A percentile compares a stretch with the other conserved stretches of the same genome.
Evolutionary conservation across 2,888 invertebrate species (phyloP).

Genomic region (Tricholauxania praeusta): DNA sequence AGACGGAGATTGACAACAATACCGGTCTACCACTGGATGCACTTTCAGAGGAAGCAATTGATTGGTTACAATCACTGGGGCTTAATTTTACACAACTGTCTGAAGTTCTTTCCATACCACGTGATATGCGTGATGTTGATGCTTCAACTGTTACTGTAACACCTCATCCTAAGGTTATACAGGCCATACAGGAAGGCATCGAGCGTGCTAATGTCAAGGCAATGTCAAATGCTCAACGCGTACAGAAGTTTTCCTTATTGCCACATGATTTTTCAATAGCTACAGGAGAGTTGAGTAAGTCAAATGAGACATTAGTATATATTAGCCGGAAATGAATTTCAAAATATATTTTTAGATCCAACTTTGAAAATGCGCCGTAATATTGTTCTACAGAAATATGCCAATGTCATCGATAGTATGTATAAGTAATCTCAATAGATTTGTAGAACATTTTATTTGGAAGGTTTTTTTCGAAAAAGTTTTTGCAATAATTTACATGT

Average conservation of each 20-base stretch:
- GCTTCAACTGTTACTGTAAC: conserved; percentile 65
- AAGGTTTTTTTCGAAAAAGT: too few species aligned
- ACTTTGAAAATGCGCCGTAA: conserved; percentile 88
- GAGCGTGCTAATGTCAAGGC: conserved; percentile 80
- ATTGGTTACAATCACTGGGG: conserved; percentile 79
- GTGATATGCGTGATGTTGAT: conserved; percentile 61
- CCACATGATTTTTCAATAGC: conserved; percentile 87
- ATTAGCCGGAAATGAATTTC: not conserved
- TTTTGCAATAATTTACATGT: too few species aligned
- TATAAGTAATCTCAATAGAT: conserved; percentile 42
- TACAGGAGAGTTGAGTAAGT: conserved; percentile 80
- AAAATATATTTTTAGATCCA: conserved; percentile 75
- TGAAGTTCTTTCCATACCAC: conserved; percentile 70
- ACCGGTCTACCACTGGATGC: conserved; percentile 79
- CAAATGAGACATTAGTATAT: not conserved
- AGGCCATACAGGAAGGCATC: conserved; percentile 83
- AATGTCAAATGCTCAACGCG: conserved; percentile 86
- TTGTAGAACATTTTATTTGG: too few species aligned
- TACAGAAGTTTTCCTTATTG: conserved; percentile 87
- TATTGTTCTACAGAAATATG: conserved; percentile 81
- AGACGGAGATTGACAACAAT: conserved; percentile 78
- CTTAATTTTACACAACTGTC: conserved; percentile 74
- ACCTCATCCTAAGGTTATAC: conserved; percentile 70
- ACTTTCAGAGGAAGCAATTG: conserved; percentile 74
- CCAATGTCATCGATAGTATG: conserved; percentile 67